Percentiles rank a stretch among this genome's conserved stretches.
Evolutionary conservation across 2,113 vertebrate species (phyloP).

Genomic region (Spilogale gracilis): DNA sequence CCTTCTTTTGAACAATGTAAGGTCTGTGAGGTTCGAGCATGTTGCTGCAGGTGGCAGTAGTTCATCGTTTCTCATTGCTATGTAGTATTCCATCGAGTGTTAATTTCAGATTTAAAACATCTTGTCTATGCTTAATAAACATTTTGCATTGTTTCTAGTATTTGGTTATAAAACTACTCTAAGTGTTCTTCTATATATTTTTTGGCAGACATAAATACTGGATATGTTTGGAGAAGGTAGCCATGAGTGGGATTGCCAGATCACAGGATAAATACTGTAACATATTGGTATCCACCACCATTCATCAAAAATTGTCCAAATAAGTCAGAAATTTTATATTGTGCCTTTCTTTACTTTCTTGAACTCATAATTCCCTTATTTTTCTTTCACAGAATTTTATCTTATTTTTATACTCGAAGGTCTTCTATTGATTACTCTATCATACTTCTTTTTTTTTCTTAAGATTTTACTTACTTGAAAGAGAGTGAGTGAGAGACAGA

Average conservation of each 20-base stretch:
- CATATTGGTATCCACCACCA: not conserved
- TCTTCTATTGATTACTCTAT: constrained; percentile 1
- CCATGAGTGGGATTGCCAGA: not conserved
- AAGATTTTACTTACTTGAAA: not conserved
- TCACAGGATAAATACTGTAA: not conserved
- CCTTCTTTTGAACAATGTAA: not conserved
- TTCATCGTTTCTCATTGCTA: not conserved
- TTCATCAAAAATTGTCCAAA: not conserved
- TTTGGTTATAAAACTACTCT: not conserved
- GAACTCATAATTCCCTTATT: not conserved
- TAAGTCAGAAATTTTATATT: not conserved
- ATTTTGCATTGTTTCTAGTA: constrained; percentile 41
- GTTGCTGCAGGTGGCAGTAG: not conserved
- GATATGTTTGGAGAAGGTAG: not conserved
- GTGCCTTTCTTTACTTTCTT: not conserved
- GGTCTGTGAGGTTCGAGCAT: not conserved
- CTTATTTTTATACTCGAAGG: constrained; percentile 41
- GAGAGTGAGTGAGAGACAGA: not conserved
- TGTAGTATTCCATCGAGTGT: not conserved
- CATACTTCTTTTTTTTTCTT: not conserved
- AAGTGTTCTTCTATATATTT: not conserved
- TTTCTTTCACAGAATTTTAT: constrained; percentile 8
- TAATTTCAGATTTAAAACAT: not conserved
- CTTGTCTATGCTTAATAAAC: not conserved
- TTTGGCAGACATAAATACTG: not conserved